Evolutionary conservation across 2,888 invertebrate genomes (phyloP).

Genomic region (Drosophila picticornis): DNA sequence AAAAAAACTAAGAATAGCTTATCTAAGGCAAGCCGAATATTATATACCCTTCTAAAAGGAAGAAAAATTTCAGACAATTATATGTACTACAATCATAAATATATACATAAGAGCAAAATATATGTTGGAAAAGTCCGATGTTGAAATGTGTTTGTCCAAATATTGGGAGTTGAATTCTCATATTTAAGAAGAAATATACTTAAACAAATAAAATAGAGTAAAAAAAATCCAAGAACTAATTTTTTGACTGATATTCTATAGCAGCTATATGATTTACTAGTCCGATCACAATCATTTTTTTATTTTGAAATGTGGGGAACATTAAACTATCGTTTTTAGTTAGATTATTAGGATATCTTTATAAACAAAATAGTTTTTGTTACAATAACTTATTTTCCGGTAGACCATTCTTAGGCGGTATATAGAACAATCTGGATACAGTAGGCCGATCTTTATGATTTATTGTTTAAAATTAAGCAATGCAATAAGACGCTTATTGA

Average conservation of each 20-base stretch:
- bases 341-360: background rate
- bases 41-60: background rate
- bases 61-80: background rate
- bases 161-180: background rate
- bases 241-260: background rate
- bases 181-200: background rate
- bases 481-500: background rate
- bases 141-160: too few species aligned
- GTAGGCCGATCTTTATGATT: background rate
- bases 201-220: background rate
- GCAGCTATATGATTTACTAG: background rate
- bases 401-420: too few species aligned
- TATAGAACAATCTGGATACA: background rate
- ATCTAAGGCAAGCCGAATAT: background rate
- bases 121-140: too few species aligned
- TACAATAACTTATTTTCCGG: background rate
- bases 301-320: background rate
- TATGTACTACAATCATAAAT: background rate
- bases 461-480: background rate
- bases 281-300: background rate
- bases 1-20: background rate
- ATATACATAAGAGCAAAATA: background rate
- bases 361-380: background rate
- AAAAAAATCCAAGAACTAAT: background rate
- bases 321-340: background rate